Base-by-base conservation (phyloP, 2,113 vertebrate genomes). In the Spermophilus dauricus region DNA sequence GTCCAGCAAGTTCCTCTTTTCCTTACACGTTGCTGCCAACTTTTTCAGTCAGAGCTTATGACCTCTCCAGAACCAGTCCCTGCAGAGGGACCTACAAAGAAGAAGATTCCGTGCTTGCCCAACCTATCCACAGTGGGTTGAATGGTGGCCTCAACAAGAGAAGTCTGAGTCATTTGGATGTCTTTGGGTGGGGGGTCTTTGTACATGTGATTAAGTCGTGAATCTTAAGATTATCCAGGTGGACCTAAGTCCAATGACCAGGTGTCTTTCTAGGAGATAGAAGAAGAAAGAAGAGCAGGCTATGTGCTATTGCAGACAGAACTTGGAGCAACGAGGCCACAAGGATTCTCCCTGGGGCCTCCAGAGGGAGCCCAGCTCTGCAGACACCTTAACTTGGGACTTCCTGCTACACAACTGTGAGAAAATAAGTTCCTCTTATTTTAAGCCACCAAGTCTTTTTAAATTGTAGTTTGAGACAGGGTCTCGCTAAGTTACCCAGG, bases 1-100 rank as follows among this genome's bases (percentile, higher is more conserved):
- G 48, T 28, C 39, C 51, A 5, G 4, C 1, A 4, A 8, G 0
- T 45, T 30, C 42, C 75, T 10, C 75, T 14, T 28, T 28, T 34
- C 61, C 28, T 86, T 34, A 17, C 8, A 14, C 45, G 34, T 4
- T 37, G 51, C 73, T 77, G 76, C 69, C 24, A 4, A 4, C 28
- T n/a, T 69, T 58, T 67, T 37, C 39, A 10, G 8, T 45, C 56
- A n/a, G 20, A 20, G 39, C 20, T 45, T 65, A 1, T 53, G 37
- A 45, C 24, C 39, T n/a, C 30, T 26, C 45, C 45, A 34, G 91
- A 78, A 45, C 34, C 26, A 8, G 32, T 18, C 0, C 0, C 45
- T 0, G 0, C 2, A 13, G 22, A 76, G 51, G 58, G 58, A 14
- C 69, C 45, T 17, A n/a, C 0, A 8, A 10, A 32, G 56, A 51